Percentiles rank a stretch among this genome's conserved stretches.
phyloP scores from a whole-genome alignment of 2,113 vertebrate genomes.

The Rattus norvegicus region GRCr8 NC_086030.1:39199501-39200000 shows the following conservation, averaged over 20 bases:
- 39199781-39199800: constrained; percentile 32
- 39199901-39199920: not conserved
- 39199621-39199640: not conserved
- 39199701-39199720: not conserved
- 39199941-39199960: not conserved
- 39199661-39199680: not conserved
- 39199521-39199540: not conserved
- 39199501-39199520: not conserved
- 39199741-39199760: constrained; percentile 12
- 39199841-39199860: not conserved
- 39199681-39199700: not conserved
- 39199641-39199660: not conserved
- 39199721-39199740: constrained; percentile 14
- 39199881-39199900: not conserved
- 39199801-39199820: not conserved
- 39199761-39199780: constrained; percentile 31
- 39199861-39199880: not conserved
- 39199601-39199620: not conserved
- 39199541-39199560: not conserved
- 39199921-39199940: not conserved
- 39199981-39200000: not conserved
- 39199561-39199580: not conserved
- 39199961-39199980: not conserved
- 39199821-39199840: not conserved
- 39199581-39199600: constrained; percentile 8